Evolutionary conservation across 2,888 invertebrate species (phyloP), one percentile per base, ranked within the genome.

Genomic region (Brachycybe producta): DNA sequence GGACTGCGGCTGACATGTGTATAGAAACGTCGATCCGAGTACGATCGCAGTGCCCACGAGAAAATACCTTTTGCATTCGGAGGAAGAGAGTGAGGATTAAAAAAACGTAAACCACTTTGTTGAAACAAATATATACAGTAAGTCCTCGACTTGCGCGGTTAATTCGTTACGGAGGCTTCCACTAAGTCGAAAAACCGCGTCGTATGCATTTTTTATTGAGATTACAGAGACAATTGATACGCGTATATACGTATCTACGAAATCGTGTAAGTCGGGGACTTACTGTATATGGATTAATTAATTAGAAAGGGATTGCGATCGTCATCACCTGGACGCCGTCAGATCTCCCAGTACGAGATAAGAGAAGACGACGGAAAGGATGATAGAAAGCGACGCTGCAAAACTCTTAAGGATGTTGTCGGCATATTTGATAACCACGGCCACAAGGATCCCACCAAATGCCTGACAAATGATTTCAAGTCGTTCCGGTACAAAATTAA

Each of bases 391-490:
- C 2, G 73, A 70, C 13, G 71, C 70, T n/a, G 74, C 74, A 60
- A 73, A 73, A 11, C 73, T 73, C 58, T 73, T 73, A 39, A 73
- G 59, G 55, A 73, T 73, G 57, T 74, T 74, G 59, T 74, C 74
- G 3, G 73, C 73, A 58, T 73, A 74, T 59, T 74, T 74, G 54
- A 74, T 70, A 7, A 72, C 72, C n/a, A 69, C 60, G 2, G 73
- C 71, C 32, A 73, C 70, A 8, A 71, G 61, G 19, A 73, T 59
- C 5, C 73, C 73, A 41, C 73, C 69, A 48, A 67, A 63, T 5
- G 73, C 72, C 70, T 74, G 61, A 19, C 57, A 53, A 42, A 34
- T 30, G 19, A 43, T n/a, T n/a, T n/a, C n/a, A n/a, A n/a, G 21
- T 27, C 7, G 42, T 17, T 17, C 24, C 42, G 4, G 23, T 24